Conservation (phyloP, 2,797 vertebrate species). For the Acanthornis magna region DNA sequence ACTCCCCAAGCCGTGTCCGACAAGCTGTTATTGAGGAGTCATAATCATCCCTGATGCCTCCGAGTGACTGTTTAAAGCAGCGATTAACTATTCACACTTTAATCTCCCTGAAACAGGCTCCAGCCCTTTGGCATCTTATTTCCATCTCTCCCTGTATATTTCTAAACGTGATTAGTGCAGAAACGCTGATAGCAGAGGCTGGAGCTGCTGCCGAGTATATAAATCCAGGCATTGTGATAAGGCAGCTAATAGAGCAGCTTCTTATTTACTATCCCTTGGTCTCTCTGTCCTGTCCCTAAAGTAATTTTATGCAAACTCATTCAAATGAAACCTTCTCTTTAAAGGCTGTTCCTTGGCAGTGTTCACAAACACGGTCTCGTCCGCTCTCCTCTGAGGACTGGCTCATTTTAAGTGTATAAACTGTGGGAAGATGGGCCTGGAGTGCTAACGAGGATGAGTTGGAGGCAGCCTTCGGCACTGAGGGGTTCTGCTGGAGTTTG, state of each 20-base stretch:
- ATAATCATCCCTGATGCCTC: neutral
- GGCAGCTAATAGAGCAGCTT: constrained; percentile 17
- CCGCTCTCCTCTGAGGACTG: neutral
- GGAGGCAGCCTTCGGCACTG: neutral
- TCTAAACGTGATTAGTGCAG: constrained; percentile 28
- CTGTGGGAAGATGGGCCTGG: neutral
- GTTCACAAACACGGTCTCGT: neutral
- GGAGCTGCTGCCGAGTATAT: neutral
- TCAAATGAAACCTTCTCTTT: constrained; percentile 41
- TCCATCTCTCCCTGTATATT: constrained; percentile 25
- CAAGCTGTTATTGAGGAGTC: constrained; percentile 8
- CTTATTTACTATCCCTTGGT: constrained; percentile 4
- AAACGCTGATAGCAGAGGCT: neutral
- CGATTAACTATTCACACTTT: constrained; percentile 54
- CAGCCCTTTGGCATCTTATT: constrained; percentile 56
- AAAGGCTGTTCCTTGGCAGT: constrained; percentile 11
- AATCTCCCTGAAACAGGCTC: constrained; percentile 48
- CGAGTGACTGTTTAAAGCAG: neutral
- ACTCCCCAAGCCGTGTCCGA: neutral
- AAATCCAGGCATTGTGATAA: constrained; percentile 15
- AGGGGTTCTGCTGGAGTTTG: neutral
- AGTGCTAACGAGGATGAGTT: neutral
- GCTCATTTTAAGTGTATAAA: constrained; percentile 8
- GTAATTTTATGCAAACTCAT: constrained; percentile 55
- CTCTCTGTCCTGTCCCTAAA: constrained; percentile 26